Evolutionary conservation across 2,888 invertebrate genomes (phyloP), one percentile per base, ranked within the genome.

Genomic region (Coelinius sp.): DNA sequence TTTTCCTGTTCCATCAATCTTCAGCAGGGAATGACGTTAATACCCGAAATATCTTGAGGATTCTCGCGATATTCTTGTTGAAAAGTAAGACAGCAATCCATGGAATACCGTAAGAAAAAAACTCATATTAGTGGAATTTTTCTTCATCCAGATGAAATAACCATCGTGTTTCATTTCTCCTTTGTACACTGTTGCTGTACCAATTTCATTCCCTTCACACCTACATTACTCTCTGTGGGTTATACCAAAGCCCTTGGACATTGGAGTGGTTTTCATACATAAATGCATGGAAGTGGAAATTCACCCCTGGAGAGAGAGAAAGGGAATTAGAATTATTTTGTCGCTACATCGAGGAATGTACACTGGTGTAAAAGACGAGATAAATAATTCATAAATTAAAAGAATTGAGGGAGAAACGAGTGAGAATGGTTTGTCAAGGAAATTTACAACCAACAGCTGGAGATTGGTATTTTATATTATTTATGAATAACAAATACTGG

Each of bases 11-110:
- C 81, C 85, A 85, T 85, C 85, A 85, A 85, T 85, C 85, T 85
- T 85, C 84, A 80, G 79, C 83, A 80, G 79, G 81, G 82, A 79
- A 83, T 84, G 85, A 85, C 84, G 84, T 80, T 85, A 84, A 85
- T 85, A 84, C 85, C 82, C 79, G 76, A 69, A 80, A 79, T 81
- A 79, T 82, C 80, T 80, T 78, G 25, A 53, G 35, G 63, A 27
- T 62, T 59, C 59, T 56, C n/a, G 41, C 17, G 44, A 27, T 52
- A 24, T 67, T 49, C 22, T 53, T 2, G 20, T 49, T 8, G 56
- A 68, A 38, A 56, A 38, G 12, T n/a, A 4, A 20, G 5, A n/a
- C n/a, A n/a, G n/a, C n/a, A n/a, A n/a, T 12, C 24, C 27, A 44
- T 38, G 56, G 31, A 31, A 31, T 46, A 52, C 20, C 31, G 22